Conservation (phyloP, 2,113 vertebrate species). For the Rhynchomys soricoides region DNA sequence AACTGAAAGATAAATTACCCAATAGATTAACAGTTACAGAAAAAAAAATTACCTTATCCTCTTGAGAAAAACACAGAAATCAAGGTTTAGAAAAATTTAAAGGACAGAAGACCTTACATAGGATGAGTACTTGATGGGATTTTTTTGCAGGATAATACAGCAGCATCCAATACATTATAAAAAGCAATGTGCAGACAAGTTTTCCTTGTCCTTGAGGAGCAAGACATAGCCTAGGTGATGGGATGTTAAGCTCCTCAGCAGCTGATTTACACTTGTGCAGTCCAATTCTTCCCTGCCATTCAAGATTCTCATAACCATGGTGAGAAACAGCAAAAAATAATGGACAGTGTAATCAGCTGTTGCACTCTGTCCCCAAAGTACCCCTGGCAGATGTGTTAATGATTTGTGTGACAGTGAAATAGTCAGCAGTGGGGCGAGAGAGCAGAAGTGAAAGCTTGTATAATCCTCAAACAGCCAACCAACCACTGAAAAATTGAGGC, state of each 20-base stretch:
- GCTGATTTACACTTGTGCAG: background rate
- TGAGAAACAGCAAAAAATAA: conserved; percentile 18
- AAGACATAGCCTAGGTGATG: background rate
- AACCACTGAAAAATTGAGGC: conserved; percentile 12
- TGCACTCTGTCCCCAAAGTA: background rate
- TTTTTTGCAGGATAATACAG: background rate
- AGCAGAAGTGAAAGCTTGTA: background rate
- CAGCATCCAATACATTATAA: background rate
- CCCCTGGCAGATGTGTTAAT: background rate
- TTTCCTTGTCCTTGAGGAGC: background rate
- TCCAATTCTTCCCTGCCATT: background rate
- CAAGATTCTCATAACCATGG: background rate
- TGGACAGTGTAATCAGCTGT: background rate
- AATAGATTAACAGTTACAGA: background rate
- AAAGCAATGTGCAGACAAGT: background rate
- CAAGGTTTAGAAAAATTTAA: background rate
- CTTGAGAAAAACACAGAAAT: background rate
- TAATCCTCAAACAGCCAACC: background rate
- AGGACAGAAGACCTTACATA: background rate
- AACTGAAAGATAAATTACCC: background rate
- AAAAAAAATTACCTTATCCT: background rate
- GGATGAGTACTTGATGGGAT: too few relatives aligned
- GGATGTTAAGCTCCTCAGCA: background rate
- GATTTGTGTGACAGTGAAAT: background rate
- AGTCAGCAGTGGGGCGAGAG: background rate